Conservation (phyloP, 1,140 invertebrate species). For the Wiebesia pumilae region DNA sequence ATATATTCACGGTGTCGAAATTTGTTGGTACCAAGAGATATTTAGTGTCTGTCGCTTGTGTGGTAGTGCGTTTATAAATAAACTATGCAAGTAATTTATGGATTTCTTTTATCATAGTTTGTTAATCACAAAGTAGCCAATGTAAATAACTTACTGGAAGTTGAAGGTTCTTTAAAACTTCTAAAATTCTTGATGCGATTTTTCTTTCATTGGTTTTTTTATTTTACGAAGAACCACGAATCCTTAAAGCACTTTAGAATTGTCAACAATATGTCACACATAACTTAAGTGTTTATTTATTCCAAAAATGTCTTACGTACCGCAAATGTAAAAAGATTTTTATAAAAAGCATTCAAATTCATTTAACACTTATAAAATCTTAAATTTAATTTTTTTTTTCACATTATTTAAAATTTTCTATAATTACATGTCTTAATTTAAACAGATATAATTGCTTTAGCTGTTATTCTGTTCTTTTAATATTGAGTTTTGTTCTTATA, state of each 20-base stretch:
- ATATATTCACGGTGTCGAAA: background rate
- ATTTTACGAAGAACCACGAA: background rate
- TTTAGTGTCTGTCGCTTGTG: background rate
- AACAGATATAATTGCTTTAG: too few relatives aligned
- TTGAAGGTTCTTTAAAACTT: background rate
- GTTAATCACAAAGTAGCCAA: background rate
- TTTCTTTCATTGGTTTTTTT: background rate
- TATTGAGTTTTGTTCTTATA: too few relatives aligned
- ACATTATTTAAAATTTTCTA: too few relatives aligned
- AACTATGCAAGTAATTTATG: background rate
- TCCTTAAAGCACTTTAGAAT: background rate
- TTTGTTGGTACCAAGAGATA: background rate
- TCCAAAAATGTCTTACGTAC: background rate
- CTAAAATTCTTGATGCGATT: background rate
- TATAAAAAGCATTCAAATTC: too few relatives aligned
- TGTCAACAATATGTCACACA: background rate
- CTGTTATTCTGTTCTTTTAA: too few relatives aligned
- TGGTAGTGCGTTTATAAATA: background rate
- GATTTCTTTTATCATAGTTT: slow-evolving; percentile 3
- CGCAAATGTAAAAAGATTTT: too few relatives aligned
- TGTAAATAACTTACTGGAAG: background rate
- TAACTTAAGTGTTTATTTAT: background rate
- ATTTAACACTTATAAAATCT: too few relatives aligned
- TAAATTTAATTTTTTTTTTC: too few relatives aligned
- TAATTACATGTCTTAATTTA: too few relatives aligned